These are phyloP conservation scores for Cheilosia impressa DNA, from an alignment of 2,888 invertebrate genomes.

Conservation along the genomic window DNA sequence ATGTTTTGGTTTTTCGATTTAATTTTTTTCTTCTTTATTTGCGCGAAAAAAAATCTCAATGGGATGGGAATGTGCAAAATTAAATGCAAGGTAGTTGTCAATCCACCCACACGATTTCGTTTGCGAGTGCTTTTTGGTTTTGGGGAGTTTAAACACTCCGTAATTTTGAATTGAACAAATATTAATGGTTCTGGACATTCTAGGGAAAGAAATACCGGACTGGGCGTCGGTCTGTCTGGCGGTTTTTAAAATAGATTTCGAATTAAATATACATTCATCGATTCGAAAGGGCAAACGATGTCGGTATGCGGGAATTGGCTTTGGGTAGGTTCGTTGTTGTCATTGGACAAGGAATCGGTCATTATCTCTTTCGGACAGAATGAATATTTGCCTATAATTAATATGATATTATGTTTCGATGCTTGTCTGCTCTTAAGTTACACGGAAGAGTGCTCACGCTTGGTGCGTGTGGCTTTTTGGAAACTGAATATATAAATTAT, in stretches of 20 bases:
- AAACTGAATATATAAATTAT: conserved; percentile 38
- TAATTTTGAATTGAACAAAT: conserved; percentile 46
- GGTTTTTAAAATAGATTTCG: conserved; percentile 52
- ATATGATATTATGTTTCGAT: conserved; percentile 51
- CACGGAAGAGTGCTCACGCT: conserved; percentile 2
- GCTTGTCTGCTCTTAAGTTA: conserved; percentile 29
- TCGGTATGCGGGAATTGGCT: neutral
- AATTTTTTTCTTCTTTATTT: conserved; percentile 18
- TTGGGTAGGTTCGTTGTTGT: conserved; percentile 19
- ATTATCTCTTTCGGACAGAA: conserved; percentile 51
- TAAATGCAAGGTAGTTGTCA: conserved; percentile 36
- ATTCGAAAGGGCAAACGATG: conserved; percentile 11
- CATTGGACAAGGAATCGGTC: conserved; percentile 20
- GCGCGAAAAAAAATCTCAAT: conserved; percentile 1
- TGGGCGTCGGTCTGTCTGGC: conserved; percentile 25
- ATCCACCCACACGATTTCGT: conserved; percentile 48
- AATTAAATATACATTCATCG: conserved; percentile 51
- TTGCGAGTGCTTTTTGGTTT: conserved; percentile 17
- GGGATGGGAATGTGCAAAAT: conserved; percentile 40
- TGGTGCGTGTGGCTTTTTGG: neutral
- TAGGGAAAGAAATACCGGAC: conserved; percentile 23
- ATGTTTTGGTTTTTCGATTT: conserved; percentile 17
- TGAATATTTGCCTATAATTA: conserved; percentile 70
- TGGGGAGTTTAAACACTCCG: conserved; percentile 20
- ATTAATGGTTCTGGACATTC: conserved; percentile 54